Percentiles rank a stretch among this genome's conserved stretches.
These are phyloP conservation scores for Anas bernieri DNA, from an alignment of 2,797 vertebrate species.

Conservation along the genomic window DNA sequence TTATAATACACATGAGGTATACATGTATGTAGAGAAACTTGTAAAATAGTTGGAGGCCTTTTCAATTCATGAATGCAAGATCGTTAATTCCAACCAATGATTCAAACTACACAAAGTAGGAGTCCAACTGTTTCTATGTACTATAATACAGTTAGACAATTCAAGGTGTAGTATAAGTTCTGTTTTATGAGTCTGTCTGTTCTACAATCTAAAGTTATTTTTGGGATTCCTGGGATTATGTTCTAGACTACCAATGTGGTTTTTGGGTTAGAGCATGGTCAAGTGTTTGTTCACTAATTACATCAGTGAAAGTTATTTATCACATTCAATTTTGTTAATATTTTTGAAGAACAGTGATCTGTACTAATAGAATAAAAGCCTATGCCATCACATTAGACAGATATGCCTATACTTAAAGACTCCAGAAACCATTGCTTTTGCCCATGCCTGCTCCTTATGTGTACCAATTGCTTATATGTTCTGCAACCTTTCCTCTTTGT, in stretches of 20 bases:
- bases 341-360: neutral
- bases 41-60: neutral
- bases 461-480: conserved; percentile 77
- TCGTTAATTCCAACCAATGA: neutral
- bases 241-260: neutral
- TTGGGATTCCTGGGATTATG: neutral
- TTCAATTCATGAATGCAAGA: neutral
- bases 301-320: neutral
- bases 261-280: neutral
- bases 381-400: conserved; percentile 6
- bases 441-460: conserved; percentile 68
- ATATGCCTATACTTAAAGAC: conserved; percentile 19
- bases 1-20: neutral
- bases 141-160: neutral
- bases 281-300: neutral
- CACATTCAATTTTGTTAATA: neutral
- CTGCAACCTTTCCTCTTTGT: conserved; percentile 83
- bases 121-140: neutral
- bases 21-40: neutral
- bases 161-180: neutral
- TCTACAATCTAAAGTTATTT: neutral
- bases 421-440: conserved; percentile 67
- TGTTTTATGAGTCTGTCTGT: neutral
- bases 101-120: neutral
- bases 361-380: neutral